Conservation (phyloP, 2,113 vertebrate genomes). For the Carlito syrichta region DNA sequence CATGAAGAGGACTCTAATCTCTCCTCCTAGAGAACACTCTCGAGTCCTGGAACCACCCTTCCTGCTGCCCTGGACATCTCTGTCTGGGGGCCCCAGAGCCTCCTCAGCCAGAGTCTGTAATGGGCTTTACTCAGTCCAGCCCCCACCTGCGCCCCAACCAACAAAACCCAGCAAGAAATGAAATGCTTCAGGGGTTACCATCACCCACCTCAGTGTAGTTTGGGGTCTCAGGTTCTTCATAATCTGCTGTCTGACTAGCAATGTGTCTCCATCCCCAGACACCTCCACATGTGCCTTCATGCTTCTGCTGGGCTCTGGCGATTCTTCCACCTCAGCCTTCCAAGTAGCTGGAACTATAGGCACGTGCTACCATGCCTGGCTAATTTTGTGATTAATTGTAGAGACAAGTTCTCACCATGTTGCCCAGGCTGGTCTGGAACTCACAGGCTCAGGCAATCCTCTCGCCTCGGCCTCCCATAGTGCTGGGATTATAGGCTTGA, state of each 20-base stretch:
- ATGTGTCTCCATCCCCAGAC: not conserved
- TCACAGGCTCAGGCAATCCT: too few species aligned
- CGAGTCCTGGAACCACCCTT: not conserved
- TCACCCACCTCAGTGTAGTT: not conserved
- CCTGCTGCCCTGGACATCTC: not conserved
- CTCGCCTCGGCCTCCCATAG: too few species aligned
- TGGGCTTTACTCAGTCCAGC: not conserved
- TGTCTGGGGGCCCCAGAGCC: not conserved
- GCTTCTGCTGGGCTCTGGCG: too few species aligned
- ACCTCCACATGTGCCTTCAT: not conserved
- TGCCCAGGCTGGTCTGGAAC: too few species aligned
- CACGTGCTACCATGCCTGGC: too few species aligned
- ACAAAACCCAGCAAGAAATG: not conserved
- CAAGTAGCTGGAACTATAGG: not conserved
- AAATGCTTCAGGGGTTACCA: not conserved
- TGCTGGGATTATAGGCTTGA: too few species aligned
- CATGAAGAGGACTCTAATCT: rapidly evolving
- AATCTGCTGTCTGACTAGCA: not conserved
- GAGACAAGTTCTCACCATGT: too few species aligned
- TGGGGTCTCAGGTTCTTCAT: not conserved
- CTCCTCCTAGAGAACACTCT: not conserved
- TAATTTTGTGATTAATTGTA: too few species aligned
- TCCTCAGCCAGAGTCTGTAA: not conserved
- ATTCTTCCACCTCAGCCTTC: too few species aligned
- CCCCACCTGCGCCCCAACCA: not conserved